Evolutionary conservation across 2,888 invertebrate genomes (phyloP).

Genomic region (Coenonympha arcania): DNA sequence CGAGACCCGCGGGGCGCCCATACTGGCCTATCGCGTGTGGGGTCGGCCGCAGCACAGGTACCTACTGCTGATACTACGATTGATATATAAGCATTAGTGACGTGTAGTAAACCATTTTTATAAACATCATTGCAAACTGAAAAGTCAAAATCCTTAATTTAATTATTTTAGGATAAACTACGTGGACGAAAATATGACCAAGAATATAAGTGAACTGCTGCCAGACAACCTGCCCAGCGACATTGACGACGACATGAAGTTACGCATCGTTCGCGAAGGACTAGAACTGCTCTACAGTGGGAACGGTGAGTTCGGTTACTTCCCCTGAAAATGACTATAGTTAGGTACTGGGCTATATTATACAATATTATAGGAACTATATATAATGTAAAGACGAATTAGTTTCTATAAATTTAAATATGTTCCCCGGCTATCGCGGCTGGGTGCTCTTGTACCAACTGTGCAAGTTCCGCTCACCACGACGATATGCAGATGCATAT

Average conservation of each 20-base stretch:
- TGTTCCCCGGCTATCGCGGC: too few species aligned
- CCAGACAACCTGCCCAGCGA: constrained; percentile 48
- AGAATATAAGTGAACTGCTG: constrained; percentile 48
- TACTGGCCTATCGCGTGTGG: constrained; percentile 83
- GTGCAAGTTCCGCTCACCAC: too few species aligned
- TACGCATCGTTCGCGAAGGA: constrained; percentile 70
- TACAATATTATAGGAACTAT: too few species aligned
- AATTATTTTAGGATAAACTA: constrained; percentile 25
- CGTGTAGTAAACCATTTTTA: too few species aligned
- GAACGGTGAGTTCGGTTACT: constrained; percentile 68
- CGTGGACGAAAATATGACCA: constrained; percentile 43
- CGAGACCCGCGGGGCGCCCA: constrained; percentile 82
- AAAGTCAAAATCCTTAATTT: neutral
- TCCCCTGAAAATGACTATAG: neutral
- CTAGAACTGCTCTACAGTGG: constrained; percentile 80
- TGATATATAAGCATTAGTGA: too few species aligned
- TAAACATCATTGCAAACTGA: too few species aligned
- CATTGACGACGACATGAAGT: constrained; percentile 51
- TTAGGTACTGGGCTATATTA: neutral
- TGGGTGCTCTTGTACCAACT: too few species aligned
- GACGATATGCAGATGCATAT: too few species aligned
- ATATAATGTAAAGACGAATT: too few species aligned
- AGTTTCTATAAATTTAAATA: too few species aligned
- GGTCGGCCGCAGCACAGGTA: constrained; percentile 62
- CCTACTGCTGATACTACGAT: neutral